These are phyloP conservation scores for Poecile montanus DNA, from an alignment of 2,797 vertebrate species.

Conservation along the genomic window DNA sequence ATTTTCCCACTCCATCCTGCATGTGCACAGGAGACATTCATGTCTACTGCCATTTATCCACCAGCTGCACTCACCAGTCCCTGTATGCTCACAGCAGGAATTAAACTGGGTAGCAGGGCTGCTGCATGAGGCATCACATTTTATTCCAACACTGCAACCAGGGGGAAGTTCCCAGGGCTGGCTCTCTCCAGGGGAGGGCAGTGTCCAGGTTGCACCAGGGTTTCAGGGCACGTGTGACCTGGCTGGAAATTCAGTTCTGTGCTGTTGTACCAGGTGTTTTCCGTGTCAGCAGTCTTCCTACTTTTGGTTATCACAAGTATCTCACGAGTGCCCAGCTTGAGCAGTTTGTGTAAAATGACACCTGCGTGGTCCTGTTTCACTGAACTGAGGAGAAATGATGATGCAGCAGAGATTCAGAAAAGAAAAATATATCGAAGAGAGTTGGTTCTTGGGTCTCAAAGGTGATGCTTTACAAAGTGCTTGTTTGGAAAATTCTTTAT, in stretches of 20 bases:
- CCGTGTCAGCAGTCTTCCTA: background rate
- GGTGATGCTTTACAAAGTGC: background rate
- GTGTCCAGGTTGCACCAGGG: background rate
- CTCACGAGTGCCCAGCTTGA: background rate
- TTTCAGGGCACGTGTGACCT: background rate
- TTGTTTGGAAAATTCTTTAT: background rate
- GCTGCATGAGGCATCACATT: background rate
- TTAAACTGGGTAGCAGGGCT: background rate
- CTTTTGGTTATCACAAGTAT: background rate
- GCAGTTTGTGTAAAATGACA: background rate
- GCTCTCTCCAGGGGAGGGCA: background rate
- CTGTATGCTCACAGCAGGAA: background rate
- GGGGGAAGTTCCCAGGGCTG: background rate
- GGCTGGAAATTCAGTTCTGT: background rate
- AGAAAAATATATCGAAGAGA: background rate
- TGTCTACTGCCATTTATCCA: background rate
- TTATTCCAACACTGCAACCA: background rate
- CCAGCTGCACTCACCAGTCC: background rate
- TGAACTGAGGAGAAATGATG: background rate
- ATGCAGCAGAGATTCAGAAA: background rate
- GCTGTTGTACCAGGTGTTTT: background rate
- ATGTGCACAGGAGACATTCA: background rate
- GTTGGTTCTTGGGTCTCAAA: background rate
- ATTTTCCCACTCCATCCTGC: background rate
- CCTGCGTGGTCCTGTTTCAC: background rate